Percentiles rank a stretch among this genome's conserved stretches.
Conservation (phyloP, 1,140 invertebrate genomes). For the Tetragnatha versicolor region DNA sequence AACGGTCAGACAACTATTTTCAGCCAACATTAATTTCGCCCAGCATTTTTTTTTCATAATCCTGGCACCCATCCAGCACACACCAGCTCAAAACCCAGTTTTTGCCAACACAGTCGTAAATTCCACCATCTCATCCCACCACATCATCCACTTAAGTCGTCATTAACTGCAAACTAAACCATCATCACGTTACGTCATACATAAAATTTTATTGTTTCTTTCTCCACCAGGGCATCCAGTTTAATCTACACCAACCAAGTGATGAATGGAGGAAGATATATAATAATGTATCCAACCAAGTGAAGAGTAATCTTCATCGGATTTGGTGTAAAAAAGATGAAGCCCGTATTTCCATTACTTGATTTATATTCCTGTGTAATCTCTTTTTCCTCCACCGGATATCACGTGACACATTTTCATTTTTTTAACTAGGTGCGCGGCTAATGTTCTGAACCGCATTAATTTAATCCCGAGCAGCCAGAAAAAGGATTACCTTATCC, state of each 20-base stretch:
- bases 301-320: constrained; percentile 24
- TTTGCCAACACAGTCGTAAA: not conserved
- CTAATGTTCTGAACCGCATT: constrained; percentile 1
- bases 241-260: no score
- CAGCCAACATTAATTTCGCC: no score
- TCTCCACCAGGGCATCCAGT: not conserved
- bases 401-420: not conserved
- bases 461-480: constrained; percentile 7
- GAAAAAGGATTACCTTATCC: constrained; percentile 4
- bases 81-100: not conserved
- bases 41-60: not conserved
- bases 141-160: constrained; percentile 35
- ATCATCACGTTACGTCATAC: constrained; percentile 27
- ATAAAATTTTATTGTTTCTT: not conserved
- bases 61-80: constrained; percentile 7
- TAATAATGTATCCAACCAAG: constrained; percentile 37
- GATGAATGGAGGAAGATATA: constrained; percentile 3
- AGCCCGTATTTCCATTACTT: constrained; percentile 31
- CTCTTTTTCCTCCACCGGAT: constrained; percentile 2
- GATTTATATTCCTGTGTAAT: constrained; percentile 42
- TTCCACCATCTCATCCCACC: not conserved
- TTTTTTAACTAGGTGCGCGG: not conserved
- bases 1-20: no score
- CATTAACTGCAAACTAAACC: constrained; percentile 45
- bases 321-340: constrained; percentile 5